These are phyloP conservation scores for Trypoxylon attenuatum DNA, from an alignment of 2,888 invertebrate genomes.

Conservation along the genomic window DNA sequence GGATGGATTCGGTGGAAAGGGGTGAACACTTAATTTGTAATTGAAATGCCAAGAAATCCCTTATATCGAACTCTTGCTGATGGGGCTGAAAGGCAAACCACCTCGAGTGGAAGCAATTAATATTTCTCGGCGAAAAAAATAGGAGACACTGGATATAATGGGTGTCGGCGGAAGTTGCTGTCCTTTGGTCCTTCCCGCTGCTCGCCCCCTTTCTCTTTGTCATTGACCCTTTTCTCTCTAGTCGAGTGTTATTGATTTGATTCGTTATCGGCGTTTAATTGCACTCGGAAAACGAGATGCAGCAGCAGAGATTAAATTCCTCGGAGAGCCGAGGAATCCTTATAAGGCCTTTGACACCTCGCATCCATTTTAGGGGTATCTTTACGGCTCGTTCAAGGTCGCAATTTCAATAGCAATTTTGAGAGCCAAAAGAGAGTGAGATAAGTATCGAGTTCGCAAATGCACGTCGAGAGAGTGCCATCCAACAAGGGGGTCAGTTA, in stretches of 20 bases:
- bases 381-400: too few relatives aligned
- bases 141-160: neutral
- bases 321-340: too few relatives aligned
- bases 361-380: constrained; percentile 1
- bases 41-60: constrained; percentile 50
- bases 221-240: too few relatives aligned
- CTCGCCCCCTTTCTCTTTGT: neutral
- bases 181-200: neutral
- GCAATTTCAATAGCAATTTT: too few relatives aligned
- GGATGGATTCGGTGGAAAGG: constrained; percentile 9
- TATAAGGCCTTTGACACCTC: constrained; percentile 28
- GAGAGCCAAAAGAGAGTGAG: too few relatives aligned
- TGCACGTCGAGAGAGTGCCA: too few relatives aligned
- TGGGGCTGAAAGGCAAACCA: neutral
- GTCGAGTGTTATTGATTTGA: constrained; percentile 17
- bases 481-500: too few relatives aligned
- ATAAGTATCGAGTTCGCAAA: too few relatives aligned
- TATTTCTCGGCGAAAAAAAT: constrained; percentile 26
- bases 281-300: too few relatives aligned
- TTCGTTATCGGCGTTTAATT: constrained; percentile 37
- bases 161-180: constrained; percentile 3
- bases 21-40: constrained; percentile 51
- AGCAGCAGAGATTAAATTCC: too few relatives aligned
- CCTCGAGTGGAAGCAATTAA: constrained; percentile 36
- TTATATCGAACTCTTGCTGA: constrained; percentile 15